Percentiles rank a stretch among this genome's conserved stretches.
Evolutionary conservation across 2,113 vertebrate species (phyloP).

Genomic region (Candoia aspera): DNA sequence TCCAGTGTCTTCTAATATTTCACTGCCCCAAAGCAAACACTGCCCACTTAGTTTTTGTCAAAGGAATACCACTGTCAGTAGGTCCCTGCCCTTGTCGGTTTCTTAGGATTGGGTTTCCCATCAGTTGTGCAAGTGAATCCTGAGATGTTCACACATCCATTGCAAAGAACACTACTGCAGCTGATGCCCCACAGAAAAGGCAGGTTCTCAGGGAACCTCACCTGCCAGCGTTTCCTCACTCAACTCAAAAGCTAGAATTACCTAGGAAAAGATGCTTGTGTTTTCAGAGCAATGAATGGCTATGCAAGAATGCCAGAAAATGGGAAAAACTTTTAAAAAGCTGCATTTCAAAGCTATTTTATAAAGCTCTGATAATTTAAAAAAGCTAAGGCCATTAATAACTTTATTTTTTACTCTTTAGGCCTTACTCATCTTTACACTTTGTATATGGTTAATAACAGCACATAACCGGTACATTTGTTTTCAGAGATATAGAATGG

Average conservation of each 20-base stretch:
- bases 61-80: neutral
- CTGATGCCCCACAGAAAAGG: neutral
- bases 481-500: constrained; percentile 19
- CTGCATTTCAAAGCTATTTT: neutral
- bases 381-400: neutral
- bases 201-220: neutral
- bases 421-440: neutral
- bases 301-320: neutral
- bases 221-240: neutral
- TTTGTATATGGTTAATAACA: constrained; percentile 1
- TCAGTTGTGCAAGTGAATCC: neutral
- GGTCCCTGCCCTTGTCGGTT: neutral
- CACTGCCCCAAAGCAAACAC: neutral
- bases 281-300: neutral
- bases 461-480: neutral
- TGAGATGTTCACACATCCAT: neutral
- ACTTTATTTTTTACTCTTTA: neutral
- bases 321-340: neutral
- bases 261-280: neutral
- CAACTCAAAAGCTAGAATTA: neutral
- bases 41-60: neutral
- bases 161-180: neutral
- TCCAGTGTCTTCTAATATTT: neutral
- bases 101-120: neutral
- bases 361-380: neutral